Percentiles rank a stretch among this genome's conserved stretches.
phyloP scores from a whole-genome alignment of 2,888 invertebrate species.

The Gnatocerus cornutus region DNA sequence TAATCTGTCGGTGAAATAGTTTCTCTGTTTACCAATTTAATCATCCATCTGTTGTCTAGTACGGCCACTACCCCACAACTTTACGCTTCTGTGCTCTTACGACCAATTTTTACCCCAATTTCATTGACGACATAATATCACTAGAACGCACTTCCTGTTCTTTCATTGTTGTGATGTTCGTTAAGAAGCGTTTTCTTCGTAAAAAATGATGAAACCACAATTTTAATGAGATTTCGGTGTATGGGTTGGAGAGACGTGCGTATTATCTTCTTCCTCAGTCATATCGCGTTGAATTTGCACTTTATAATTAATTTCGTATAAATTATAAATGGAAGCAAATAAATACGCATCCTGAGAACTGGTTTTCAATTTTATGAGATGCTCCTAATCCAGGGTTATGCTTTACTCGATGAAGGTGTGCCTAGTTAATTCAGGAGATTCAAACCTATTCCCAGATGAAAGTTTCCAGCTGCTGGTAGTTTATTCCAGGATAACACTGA shows the following conservation, averaged over 20 bases:
- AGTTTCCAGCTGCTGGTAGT: constrained; percentile 56
- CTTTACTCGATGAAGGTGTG: constrained; percentile 46
- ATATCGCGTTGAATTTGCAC: constrained; percentile 49
- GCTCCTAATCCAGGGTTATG: constrained; percentile 53
- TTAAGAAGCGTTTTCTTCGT: too few relatives aligned
- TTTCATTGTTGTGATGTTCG: neutral
- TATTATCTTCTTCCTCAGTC: constrained; percentile 24
- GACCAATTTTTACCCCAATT: constrained; percentile 15
- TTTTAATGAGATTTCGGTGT: constrained; percentile 22
- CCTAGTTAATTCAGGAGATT: constrained; percentile 56
- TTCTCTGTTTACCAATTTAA: constrained; percentile 49
- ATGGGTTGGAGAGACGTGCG: neutral
- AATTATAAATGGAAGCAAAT: constrained; percentile 50
- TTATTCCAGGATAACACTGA: constrained; percentile 58
- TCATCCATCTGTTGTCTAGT: constrained; percentile 45
- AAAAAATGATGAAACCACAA: neutral
- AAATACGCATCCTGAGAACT: constrained; percentile 52
- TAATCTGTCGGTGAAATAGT: constrained; percentile 52
- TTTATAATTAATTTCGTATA: constrained; percentile 50
- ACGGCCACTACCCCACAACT: constrained; percentile 10
- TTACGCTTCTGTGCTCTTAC: constrained; percentile 4
- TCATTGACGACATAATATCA: constrained; percentile 16
- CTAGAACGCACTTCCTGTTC: neutral
- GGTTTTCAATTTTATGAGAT: constrained; percentile 56
- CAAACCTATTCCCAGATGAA: constrained; percentile 57